These are phyloP conservation scores for Hydrocynus forskahlii DNA, from an alignment of 2,797 vertebrate species.

Conservation along the genomic window DNA sequence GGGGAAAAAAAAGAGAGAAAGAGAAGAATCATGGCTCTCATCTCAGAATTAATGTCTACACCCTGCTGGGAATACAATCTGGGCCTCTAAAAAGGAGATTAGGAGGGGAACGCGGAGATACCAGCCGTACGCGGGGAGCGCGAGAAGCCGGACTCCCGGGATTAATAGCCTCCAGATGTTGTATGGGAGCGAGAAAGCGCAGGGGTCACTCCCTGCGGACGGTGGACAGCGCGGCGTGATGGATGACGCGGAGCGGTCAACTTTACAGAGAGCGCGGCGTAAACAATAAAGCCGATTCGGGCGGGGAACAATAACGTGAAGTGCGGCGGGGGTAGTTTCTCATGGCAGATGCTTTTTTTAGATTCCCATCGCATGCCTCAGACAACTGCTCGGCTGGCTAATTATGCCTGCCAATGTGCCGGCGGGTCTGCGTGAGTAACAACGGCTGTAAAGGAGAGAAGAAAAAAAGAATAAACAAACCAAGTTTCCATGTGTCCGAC, in stretches of 20 bases:
- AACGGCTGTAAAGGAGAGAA: neutral
- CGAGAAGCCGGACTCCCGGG: slow-evolving; percentile 62
- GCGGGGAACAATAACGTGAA: slow-evolving; percentile 1
- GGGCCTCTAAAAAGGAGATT: slow-evolving; percentile 77
- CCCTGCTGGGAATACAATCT: slow-evolving; percentile 76
- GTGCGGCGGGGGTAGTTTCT: slow-evolving; percentile 6
- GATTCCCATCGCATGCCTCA: slow-evolving; percentile 18
- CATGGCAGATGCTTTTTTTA: slow-evolving; percentile 6
- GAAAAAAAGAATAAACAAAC: slow-evolving; percentile 10
- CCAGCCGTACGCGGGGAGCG: slow-evolving; percentile 69
- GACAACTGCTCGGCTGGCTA: slow-evolving; percentile 10
- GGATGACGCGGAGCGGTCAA: slow-evolving; percentile 28
- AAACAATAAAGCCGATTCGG: slow-evolving; percentile 35
- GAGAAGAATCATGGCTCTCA: slow-evolving; percentile 74
- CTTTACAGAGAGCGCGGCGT: slow-evolving; percentile 26
- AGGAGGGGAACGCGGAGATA: slow-evolving; percentile 77
- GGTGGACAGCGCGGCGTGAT: neutral
- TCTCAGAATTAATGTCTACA: slow-evolving; percentile 80
- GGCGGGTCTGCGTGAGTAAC: slow-evolving; percentile 4
- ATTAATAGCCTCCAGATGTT: slow-evolving; percentile 75
- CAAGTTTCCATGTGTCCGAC: neutral
- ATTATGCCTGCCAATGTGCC: slow-evolving; percentile 1
- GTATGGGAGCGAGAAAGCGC: slow-evolving; percentile 36
- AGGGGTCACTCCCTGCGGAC: neutral
- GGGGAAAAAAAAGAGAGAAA: slow-evolving; percentile 33